These are phyloP conservation scores for Eupithecia subfuscata DNA, from an alignment of 2,888 invertebrate genomes.

Conservation along the genomic window DNA sequence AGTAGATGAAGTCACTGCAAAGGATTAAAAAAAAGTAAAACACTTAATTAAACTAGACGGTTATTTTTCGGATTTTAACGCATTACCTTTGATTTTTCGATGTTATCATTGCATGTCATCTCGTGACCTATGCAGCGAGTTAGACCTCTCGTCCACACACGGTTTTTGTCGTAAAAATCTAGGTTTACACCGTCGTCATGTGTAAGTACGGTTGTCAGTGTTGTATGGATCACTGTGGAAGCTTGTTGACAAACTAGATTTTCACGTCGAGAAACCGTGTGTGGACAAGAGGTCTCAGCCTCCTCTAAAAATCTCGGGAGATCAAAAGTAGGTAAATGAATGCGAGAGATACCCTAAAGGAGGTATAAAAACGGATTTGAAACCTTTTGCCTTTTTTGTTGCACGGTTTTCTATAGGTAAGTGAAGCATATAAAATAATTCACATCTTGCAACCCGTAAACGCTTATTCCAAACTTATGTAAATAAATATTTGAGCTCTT, in stretches of 20 bases:
- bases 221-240: no score
- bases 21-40: neutral
- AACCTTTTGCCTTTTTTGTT: neutral
- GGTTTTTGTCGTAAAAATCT: no score
- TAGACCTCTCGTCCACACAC: no score
- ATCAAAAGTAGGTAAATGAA: no score
- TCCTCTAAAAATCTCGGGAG: no score
- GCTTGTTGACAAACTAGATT: no score
- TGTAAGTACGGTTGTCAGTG: no score
- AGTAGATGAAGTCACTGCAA: neutral
- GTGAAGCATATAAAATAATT: neutral
- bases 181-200: no score
- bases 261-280: no score
- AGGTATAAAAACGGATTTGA: neutral
- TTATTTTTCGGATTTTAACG: neutral
- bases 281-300: no score
- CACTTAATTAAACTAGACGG: neutral
- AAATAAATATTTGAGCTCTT: constrained; percentile 38
- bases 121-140: no score
- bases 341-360: neutral
- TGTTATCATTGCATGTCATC: no score
- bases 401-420: neutral
- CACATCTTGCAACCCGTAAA: constrained; percentile 19
- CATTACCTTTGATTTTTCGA: neutral
- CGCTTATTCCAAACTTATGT: constrained; percentile 37